A percentile compares a stretch with the other conserved stretches of the same genome.
Evolutionary conservation across 1,140 invertebrate genomes (phyloP).

Genomic region (Homarus americanus): DNA sequence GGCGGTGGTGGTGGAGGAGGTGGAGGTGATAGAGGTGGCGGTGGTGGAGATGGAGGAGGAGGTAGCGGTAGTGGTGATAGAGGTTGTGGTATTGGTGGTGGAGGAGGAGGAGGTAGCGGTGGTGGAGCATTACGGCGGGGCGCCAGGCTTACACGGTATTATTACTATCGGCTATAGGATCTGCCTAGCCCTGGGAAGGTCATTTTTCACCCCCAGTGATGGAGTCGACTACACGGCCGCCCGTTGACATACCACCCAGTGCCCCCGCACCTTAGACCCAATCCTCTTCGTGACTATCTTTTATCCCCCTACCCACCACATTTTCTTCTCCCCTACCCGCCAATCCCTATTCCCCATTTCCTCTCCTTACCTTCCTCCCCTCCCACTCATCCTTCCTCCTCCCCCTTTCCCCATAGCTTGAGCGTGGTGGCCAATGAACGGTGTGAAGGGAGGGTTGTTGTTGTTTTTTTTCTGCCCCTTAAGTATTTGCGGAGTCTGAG

Average conservation of each 20-base stretch:
- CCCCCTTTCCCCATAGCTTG: neutral
- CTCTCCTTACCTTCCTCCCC: neutral
- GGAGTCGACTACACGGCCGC: slow-evolving; percentile 21
- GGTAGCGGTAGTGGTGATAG: no score
- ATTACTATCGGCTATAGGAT: slow-evolving; percentile 44
- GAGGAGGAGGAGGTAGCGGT: no score
- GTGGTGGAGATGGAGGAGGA: no score
- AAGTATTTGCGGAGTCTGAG: neutral
- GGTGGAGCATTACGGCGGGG: neutral
- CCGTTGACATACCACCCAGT: neutral
- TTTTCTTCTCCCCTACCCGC: neutral
- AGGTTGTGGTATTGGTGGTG: no score
- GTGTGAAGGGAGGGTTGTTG: neutral
- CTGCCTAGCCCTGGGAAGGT: slow-evolving; percentile 41
- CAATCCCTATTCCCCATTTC: no score
- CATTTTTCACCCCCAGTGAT: slow-evolving; percentile 35
- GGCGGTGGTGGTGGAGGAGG: neutral
- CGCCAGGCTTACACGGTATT: slow-evolving; percentile 51
- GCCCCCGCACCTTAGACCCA: no score
- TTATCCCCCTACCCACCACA: no score
- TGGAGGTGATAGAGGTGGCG: no score
- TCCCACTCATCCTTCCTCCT: slow-evolving; percentile 11
- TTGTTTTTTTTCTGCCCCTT: neutral
- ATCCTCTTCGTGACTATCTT: no score
- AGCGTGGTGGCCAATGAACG: slow-evolving; percentile 21